Evolutionary conservation across 2,888 invertebrate genomes (phyloP), one percentile per base, ranked within the genome.

Genomic region (Bellardia pandia): DNA sequence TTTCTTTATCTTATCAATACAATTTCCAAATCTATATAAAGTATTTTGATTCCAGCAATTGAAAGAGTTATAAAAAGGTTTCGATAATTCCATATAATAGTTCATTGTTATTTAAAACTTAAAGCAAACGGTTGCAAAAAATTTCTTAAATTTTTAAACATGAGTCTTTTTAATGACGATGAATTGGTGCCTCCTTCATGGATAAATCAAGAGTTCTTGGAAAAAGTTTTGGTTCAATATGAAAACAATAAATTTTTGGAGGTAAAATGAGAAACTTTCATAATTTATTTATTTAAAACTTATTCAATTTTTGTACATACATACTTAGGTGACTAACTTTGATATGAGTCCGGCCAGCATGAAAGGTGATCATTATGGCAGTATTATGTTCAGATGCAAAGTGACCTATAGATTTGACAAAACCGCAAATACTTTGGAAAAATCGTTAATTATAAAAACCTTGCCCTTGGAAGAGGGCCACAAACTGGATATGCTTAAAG

Each of bases 311-410:
- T 62, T 23, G 48, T 9, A 14, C 33, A 33, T 9, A 14, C 33
- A 33, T 58, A 11, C 45, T n/a, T n/a, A 88, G 77, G 37, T 86
- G 1, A 58, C 75, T 0, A 45, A 77, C 40, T 51, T 85, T 16
- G 75, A 85, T 11, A 14, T 86, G 5, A 79, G 53, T 0, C 88
- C 90, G 2, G 90, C 89, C 8, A 80, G 86, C 56, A 40, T 78
- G 6, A 89, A 86, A 37, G 89, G 89, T 16, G 90, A 90, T 82
- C 90, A 90, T 60, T 90, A 89, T 84, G 90, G 88, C 3, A 90
- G 90, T 72, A 68, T 89, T 69, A 90, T 90, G 90, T 90, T 89
- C 77, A 88, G 90, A 5, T 88, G 88, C 3, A 87, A 42, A 51
- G 80, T 90, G 1, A 45, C 66, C 9, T 89, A 86, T 80, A n/a